Evolutionary conservation across 1,140 invertebrate genomes (phyloP), one percentile per base, ranked within the genome.

Genomic region (Aricia agestis): DNA sequence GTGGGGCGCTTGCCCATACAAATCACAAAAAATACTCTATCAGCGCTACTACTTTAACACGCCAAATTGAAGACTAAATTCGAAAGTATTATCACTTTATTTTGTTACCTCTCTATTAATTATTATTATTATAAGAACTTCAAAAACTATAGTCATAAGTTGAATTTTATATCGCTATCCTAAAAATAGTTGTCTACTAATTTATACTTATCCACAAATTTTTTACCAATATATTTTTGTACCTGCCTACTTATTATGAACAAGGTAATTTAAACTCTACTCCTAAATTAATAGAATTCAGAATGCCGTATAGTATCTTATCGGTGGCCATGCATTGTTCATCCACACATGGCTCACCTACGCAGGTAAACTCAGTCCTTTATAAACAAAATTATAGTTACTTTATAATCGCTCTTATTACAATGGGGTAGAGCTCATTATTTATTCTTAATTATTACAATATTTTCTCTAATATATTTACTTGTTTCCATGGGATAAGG

Each of bases 341-440:
- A 63, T 19, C 17, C 69, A 76, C 77, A 82, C 76, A 80, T 82
- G 80, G 76, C 76, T 75, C 59, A 79, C 76, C 80, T 82, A 73
- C 73, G 74, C 80, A 82, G 80, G 80, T 82, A 82, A 82, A 61
- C 65, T 75, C 73, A 76, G 80, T 72, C 72, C 72, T 65, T 72
- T 77, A 71, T 76, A 81, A 74, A 73, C 69, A 76, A 36, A 6
- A 71, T 57, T 17, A 58, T 32, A 59, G 2, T 13, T n/a, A 69
- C 10, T 32, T 41, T 6, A 19, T 15, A 17, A 65, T 66, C 17
- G 25, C 52, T 68, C 70, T 74, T 74, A 74, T 6, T 1, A 0
- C 13, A 18, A 31, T 7, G 15, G 0, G 19, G 52, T 73, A 75
- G 41, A 72, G 69, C 11, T 61, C 36, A 66, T 66, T 68, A 45